These are phyloP conservation scores for Bombylius discolor DNA, from an alignment of 2,888 invertebrate species.

Conservation along the genomic window DNA sequence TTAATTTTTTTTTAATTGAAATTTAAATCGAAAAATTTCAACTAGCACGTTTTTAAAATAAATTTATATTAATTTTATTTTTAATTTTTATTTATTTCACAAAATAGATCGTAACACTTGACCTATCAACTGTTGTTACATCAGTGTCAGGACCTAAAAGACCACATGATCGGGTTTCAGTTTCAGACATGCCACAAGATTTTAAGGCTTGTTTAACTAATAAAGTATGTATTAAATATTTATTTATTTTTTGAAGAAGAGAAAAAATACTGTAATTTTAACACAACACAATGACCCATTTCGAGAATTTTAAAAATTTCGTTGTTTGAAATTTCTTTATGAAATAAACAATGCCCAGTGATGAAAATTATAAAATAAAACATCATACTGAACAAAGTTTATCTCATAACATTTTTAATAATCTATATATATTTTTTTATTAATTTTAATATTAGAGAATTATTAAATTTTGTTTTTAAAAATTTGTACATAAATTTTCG, in stretches of 20 bases:
- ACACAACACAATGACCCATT: no score
- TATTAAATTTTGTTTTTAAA: background rate
- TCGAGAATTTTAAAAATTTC: background rate
- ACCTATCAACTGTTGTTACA: constrained; percentile 77
- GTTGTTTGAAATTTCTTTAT: constrained; percentile 21
- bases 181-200: constrained; percentile 79
- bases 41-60: no score
- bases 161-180: constrained; percentile 90
- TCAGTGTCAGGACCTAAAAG: constrained; percentile 95
- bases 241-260: background rate
- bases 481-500: constrained; percentile 1
- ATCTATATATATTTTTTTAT: background rate
- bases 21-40: no score
- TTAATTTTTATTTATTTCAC: background rate
- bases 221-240: constrained; percentile 49
- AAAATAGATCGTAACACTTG: constrained; percentile 61
- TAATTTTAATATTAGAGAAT: background rate
- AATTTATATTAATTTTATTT: background rate
- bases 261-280: no score
- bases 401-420: constrained; percentile 27
- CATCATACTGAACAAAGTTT: constrained; percentile 33
- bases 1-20: background rate
- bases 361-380: constrained; percentile 21
- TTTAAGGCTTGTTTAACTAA: constrained; percentile 72
- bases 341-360: constrained; percentile 40